Evolutionary conservation across 2,797 vertebrate genomes (phyloP).

Genomic region (Chelonia mydas): DNA sequence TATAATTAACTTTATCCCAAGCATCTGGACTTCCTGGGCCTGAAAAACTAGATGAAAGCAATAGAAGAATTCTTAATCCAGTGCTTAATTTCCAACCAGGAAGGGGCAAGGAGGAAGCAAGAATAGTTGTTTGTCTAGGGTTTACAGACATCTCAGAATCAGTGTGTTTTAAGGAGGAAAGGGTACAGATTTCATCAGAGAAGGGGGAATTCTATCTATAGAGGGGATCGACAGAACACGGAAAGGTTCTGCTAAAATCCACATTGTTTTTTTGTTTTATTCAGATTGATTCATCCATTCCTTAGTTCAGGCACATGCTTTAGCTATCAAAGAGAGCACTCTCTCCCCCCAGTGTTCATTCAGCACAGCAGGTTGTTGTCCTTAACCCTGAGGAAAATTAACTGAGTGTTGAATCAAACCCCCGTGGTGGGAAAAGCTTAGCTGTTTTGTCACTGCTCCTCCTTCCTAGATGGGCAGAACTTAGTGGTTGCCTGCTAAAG

Average conservation of each 20-base stretch:
- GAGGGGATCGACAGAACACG: neutral
- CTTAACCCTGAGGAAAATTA: neutral
- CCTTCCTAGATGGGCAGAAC: neutral
- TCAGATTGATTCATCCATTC: neutral
- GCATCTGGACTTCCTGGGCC: neutral
- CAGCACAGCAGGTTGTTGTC: fast-evolving
- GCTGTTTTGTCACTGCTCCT: neutral
- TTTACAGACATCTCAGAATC: neutral
- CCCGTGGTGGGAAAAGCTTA: neutral
- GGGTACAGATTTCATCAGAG: neutral
- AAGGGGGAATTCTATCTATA: neutral
- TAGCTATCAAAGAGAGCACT: neutral
- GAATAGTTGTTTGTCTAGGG: neutral
- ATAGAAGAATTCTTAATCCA: neutral
- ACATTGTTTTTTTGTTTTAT: fast-evolving
- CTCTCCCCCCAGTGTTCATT: neutral
- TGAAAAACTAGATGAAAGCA: neutral
- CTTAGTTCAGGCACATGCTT: fast-evolving
- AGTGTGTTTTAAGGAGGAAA: neutral
- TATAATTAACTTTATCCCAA: neutral
- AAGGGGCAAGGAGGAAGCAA: neutral
- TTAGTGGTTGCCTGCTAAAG: neutral
- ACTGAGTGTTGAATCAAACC: neutral
- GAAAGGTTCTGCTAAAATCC: neutral
- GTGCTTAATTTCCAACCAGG: neutral